phyloP scores from a whole-genome alignment of 1,140 invertebrate genomes.

The Brachionus angularis region DNA sequence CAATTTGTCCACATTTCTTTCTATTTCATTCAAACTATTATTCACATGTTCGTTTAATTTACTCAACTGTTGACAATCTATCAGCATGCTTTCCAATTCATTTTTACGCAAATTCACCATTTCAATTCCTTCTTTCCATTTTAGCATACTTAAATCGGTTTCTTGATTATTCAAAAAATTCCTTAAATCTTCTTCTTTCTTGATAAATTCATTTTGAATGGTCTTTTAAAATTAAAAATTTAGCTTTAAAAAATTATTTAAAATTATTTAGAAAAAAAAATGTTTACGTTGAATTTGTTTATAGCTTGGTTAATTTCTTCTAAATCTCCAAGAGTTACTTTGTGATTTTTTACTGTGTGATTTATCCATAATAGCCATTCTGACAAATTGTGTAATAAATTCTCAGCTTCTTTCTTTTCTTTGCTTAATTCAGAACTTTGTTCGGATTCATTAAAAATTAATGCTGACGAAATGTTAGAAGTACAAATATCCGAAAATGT shows the following conservation, averaged over 20 bases:
- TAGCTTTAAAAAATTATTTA: not conserved
- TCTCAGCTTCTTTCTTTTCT: not conserved
- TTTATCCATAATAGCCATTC: constrained; percentile 27
- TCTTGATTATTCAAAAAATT: not conserved
- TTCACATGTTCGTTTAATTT: too few species aligned
- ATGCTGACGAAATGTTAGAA: too few species aligned
- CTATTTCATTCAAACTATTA: too few species aligned
- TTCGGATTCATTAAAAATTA: constrained; percentile 8
- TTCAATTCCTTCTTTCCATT: too few species aligned
- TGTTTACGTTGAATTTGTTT: constrained; percentile 25
- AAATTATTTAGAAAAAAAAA: not conserved
- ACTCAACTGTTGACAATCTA: too few species aligned
- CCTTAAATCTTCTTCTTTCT: not conserved
- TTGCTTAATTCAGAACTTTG: not conserved
- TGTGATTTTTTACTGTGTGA: constrained; percentile 12
- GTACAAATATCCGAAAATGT: too few species aligned
- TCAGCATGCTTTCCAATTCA: too few species aligned
- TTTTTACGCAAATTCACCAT: too few species aligned
- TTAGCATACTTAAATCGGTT: not conserved
- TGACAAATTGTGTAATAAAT: not conserved
- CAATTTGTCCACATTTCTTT: not conserved
- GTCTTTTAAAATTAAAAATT: not conserved
- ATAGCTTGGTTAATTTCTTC: constrained; percentile 3
- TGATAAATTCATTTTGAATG: not conserved
- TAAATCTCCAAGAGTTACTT: not conserved